These are phyloP conservation scores for Cryptoprocta ferox DNA, from an alignment of 2,797 vertebrate species.

Conservation along the genomic window DNA sequence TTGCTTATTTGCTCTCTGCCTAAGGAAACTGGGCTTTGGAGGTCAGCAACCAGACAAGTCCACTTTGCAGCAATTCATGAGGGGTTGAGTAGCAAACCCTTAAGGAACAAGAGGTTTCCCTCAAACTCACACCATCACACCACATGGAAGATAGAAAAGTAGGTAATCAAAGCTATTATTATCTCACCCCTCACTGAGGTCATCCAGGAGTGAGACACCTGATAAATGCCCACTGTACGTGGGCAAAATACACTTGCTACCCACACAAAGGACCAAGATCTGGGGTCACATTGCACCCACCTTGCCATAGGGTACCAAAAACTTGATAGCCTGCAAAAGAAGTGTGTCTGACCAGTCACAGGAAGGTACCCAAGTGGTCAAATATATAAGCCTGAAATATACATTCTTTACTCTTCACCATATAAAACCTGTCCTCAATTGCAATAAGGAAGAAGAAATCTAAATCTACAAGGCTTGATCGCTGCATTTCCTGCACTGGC, in stretches of 20 bases:
- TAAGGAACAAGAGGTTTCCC: constrained; percentile 1
- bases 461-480: constrained; percentile 62
- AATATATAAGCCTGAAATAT: constrained; percentile 43
- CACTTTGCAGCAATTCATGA: neutral
- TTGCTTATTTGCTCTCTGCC: neutral
- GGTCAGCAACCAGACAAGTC: neutral
- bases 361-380: constrained; percentile 24
- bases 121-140: neutral
- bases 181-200: neutral
- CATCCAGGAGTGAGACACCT: neutral
- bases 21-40: neutral
- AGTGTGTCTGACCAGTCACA: constrained; percentile 19
- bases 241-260: neutral
- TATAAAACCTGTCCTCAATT: constrained; percentile 61
- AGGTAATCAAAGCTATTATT: constrained; percentile 32
- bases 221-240: constrained; percentile 4
- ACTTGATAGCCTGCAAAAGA: neutral
- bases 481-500: constrained; percentile 59
- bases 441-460: constrained; percentile 52
- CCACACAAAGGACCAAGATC: constrained; percentile 19
- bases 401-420: constrained; percentile 46
- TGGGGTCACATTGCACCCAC: neutral
- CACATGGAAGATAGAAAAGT: neutral
- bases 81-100: neutral
- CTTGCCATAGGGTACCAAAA: constrained; percentile 46